phyloP scores from a whole-genome alignment of 2,888 invertebrate genomes.

The Andrena praecox region DNA sequence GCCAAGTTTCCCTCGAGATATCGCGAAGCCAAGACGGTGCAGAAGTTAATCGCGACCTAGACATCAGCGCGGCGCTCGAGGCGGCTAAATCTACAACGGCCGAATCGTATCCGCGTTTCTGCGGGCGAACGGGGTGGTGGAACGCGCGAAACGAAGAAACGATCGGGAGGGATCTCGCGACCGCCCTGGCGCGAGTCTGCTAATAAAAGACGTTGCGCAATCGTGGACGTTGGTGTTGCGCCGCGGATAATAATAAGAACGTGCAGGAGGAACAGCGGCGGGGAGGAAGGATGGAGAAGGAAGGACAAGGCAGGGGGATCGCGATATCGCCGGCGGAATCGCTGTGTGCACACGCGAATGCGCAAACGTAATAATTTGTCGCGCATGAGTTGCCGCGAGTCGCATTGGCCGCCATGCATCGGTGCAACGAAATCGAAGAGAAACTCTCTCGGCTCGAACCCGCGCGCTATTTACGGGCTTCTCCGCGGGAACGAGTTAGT shows the following conservation, averaged over 20 bases:
- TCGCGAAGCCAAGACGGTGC: neutral
- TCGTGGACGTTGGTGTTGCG: constrained; percentile 68
- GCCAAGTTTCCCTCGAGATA: constrained; percentile 2
- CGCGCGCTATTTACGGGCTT: constrained; percentile 42
- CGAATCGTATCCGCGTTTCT: constrained; percentile 47
- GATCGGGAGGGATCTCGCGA: constrained; percentile 68
- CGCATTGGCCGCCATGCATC: constrained; percentile 29
- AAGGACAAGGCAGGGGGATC: neutral
- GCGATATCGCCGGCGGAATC: constrained; percentile 44
- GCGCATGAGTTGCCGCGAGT: constrained; percentile 54
- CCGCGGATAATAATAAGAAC: constrained; percentile 75
- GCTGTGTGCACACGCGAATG: constrained; percentile 47
- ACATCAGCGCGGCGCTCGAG: constrained; percentile 58
- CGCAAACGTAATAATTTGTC: constrained; percentile 63
- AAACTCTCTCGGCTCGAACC: constrained; percentile 49
- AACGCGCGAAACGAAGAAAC: constrained; percentile 53
- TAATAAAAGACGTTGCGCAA: constrained; percentile 81
- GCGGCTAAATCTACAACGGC: constrained; percentile 64
- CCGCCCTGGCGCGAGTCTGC: constrained; percentile 66
- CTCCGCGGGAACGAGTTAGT: constrained; percentile 15
- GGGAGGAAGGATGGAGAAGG: neutral
- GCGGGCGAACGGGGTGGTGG: constrained; percentile 31
- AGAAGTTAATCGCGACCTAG: constrained; percentile 71
- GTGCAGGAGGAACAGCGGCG: constrained; percentile 23
- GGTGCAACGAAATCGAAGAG: constrained; percentile 57